Percentiles rank a stretch among this genome's conserved stretches.
Conservation (phyloP, 2,113 vertebrate species). For the Castor canadensis region DNA sequence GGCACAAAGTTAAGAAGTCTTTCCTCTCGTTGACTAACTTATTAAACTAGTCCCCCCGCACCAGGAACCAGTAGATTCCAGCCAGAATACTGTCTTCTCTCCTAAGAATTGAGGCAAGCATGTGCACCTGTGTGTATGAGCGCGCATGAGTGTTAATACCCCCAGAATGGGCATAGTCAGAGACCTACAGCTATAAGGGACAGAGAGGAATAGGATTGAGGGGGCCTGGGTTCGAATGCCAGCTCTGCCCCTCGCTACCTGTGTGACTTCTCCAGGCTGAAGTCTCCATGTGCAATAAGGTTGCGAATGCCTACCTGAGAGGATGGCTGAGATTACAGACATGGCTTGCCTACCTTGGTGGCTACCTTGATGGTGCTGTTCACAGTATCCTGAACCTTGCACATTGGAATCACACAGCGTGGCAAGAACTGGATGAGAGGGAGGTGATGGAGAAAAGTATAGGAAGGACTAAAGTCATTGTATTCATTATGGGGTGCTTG, state of each 20-base stretch:
- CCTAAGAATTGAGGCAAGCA: background rate
- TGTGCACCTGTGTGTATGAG: background rate
- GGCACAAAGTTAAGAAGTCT: constrained; percentile 28
- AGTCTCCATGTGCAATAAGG: background rate
- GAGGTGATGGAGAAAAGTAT: constrained; percentile 27
- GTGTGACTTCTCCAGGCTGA: background rate
- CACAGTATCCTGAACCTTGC: background rate
- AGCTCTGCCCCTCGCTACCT: background rate
- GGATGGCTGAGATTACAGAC: background rate
- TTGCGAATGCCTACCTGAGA: background rate
- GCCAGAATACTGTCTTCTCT: background rate
- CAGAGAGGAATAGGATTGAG: background rate
- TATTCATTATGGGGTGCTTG: background rate
- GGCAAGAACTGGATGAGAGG: constrained; percentile 23
- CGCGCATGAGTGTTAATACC: background rate
- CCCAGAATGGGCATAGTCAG: background rate
- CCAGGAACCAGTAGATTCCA: constrained; percentile 28
- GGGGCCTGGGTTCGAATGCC: background rate
- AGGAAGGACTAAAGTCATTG: background rate
- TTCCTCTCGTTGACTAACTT: background rate
- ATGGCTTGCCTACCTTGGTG: too few relatives aligned
- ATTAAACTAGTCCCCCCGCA: background rate
- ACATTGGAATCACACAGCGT: background rate
- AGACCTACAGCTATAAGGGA: background rate
- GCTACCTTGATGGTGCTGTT: background rate